A percentile compares a stretch with the other conserved stretches of the same genome.
Conservation (phyloP, 1,140 invertebrate species). For the Drosophila navojoa region DNA sequence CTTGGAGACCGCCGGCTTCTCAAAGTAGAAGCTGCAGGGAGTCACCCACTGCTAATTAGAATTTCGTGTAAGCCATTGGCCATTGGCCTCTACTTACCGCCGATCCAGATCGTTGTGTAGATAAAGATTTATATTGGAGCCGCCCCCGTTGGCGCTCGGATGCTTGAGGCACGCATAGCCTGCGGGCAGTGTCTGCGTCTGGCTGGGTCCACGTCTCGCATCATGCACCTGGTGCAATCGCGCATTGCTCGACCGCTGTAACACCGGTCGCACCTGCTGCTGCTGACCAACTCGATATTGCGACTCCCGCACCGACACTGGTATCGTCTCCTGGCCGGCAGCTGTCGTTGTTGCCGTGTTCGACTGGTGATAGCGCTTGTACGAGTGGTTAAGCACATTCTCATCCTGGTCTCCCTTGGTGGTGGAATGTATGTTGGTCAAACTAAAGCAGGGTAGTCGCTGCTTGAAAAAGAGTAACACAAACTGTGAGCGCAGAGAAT, state of each 20-base stretch:
- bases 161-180: conserved; percentile 64
- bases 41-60: background rate
- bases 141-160: conserved; percentile 42
- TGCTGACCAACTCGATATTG: conserved; percentile 16
- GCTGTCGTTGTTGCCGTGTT: background rate
- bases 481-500: background rate
- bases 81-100: conserved; percentile 42
- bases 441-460: conserved; percentile 75
- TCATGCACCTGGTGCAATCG: conserved; percentile 64
- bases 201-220: conserved; percentile 16
- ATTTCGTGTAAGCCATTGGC: background rate
- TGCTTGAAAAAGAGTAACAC: conserved; percentile 10
- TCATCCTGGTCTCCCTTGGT: conserved; percentile 55
- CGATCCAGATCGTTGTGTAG: conserved; percentile 63
- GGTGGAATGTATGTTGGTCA: conserved; percentile 65
- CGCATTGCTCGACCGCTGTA: conserved; percentile 23
- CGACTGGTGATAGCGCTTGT: conserved; percentile 63
- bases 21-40: conserved; percentile 71
- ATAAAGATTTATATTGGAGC: conserved; percentile 61
- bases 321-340: conserved; percentile 10
- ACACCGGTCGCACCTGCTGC: conserved; percentile 10
- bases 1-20: conserved; percentile 72
- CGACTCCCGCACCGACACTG: background rate
- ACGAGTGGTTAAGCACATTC: conserved; percentile 54
- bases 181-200: conserved; percentile 58